Evolutionary conservation across 37 sponge, comb jelly and placozoan species (phyloP).

Genomic region (Spongilla lacustris): DNA sequence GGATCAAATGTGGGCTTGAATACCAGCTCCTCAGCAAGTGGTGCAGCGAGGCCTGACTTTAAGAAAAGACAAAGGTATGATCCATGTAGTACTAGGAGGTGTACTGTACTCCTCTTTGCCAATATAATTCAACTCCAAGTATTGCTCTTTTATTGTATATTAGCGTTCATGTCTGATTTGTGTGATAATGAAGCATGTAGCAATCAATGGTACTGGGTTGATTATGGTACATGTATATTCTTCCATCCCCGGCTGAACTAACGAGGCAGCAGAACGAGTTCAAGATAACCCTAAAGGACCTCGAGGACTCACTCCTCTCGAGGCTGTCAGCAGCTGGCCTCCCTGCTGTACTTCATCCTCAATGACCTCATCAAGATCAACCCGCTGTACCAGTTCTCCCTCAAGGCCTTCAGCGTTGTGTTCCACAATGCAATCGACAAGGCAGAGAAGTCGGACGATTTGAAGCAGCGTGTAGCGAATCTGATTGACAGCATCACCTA

Average conservation of each 20-base stretch:
- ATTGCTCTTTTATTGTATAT: no score
- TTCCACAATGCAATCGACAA: conserved; percentile 95
- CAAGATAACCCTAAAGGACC: conserved; percentile 96
- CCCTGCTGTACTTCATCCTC: conserved; percentile 97
- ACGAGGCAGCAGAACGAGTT: conserved; percentile 98
- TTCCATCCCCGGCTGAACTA: conserved; percentile 61
- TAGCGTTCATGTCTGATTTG: no score
- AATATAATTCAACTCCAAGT: no score
- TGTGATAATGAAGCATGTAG: no score
- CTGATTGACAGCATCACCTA: conserved; percentile 97
- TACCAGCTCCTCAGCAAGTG: conserved; percentile 95
- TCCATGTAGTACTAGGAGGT: background rate
- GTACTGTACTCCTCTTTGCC: background rate
- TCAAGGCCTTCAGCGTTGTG: conserved; percentile 97
- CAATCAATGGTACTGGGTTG: no score
- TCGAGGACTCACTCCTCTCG: conserved; percentile 92
- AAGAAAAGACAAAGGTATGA: conserved; percentile 71
- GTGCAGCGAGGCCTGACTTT: conserved; percentile 96
- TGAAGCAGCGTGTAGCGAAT: conserved; percentile 87
- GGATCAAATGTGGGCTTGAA: conserved; percentile 95
- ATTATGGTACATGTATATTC: no score
- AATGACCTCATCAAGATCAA: conserved; percentile 98
- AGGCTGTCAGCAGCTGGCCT: conserved; percentile 94
- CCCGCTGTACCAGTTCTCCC: conserved; percentile 99
- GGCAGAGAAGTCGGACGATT: conserved; percentile 79